Conservation (phyloP, 2,113 vertebrate species). For the Xerus inauris region DNA sequence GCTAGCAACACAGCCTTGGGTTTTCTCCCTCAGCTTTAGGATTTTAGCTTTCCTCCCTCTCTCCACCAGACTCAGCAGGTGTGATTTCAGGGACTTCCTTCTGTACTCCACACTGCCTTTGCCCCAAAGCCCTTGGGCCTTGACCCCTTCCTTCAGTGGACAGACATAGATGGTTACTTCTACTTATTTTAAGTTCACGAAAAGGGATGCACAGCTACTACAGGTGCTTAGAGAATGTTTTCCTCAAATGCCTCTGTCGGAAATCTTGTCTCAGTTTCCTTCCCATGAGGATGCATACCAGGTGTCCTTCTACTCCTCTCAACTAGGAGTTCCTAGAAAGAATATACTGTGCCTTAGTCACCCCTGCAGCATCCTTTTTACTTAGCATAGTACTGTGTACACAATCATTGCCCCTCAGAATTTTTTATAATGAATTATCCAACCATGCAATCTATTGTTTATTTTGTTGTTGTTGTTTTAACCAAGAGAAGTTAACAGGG, state of each 20-base stretch:
- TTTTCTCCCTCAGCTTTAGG: neutral
- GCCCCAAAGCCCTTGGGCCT: neutral
- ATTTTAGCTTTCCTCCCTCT: no score
- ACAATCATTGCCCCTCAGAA: neutral
- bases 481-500: constrained; percentile 48
- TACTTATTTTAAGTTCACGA: neutral
- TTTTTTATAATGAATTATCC: neutral
- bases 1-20: neutral
- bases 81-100: neutral
- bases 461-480: constrained; percentile 57
- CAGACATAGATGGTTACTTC: neutral
- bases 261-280: neutral
- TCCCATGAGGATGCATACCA: neutral
- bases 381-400: neutral
- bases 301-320: neutral
- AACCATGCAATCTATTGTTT: neutral
- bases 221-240: neutral
- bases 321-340: neutral
- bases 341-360: neutral
- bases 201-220: neutral
- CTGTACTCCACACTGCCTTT: neutral
- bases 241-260: neutral
- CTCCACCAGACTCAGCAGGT: no score
- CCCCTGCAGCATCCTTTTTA: neutral
- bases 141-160: neutral